Evolutionary conservation across 1,140 invertebrate species (phyloP).

Genomic region (Cheumatopsyche charites): DNA sequence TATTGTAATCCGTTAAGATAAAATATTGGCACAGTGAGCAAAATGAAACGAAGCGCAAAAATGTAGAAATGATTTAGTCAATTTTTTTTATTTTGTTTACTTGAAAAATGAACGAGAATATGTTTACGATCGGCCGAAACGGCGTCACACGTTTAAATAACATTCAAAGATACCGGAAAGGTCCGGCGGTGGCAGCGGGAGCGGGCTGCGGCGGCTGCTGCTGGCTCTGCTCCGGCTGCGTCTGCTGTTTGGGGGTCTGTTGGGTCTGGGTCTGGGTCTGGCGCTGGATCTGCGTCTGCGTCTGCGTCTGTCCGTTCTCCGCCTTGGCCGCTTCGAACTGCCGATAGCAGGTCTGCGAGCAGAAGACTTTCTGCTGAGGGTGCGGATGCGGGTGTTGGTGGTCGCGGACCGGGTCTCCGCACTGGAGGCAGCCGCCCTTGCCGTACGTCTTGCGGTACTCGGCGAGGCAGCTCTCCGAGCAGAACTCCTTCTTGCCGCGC

Average conservation of each 20-base stretch:
- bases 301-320: constrained; percentile 81
- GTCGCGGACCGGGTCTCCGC: constrained; percentile 82
- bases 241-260: too few relatives aligned
- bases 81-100: too few relatives aligned
- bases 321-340: constrained; percentile 65
- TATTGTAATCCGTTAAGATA: too few relatives aligned
- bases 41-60: too few relatives aligned
- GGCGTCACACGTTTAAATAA: too few relatives aligned
- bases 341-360: constrained; percentile 57
- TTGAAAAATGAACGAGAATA: too few relatives aligned
- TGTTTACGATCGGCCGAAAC: too few relatives aligned
- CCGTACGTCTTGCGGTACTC: constrained; percentile 87
- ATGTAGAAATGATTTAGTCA: too few relatives aligned
- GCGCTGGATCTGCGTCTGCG: neutral
- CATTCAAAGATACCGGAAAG: constrained; percentile 63
- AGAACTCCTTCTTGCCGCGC: constrained; percentile 91
- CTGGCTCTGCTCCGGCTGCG: constrained; percentile 52
- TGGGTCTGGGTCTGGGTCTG: neutral
- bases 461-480: constrained; percentile 85
- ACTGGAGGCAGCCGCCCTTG: constrained; percentile 83
- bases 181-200: constrained; percentile 67
- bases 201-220: constrained; percentile 56
- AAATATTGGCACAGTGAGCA: too few relatives aligned
- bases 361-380: constrained; percentile 50
- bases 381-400: constrained; percentile 58